Base-by-base conservation (phyloP, 2,113 vertebrate genomes). In the Pygoscelis adeliae region DNA sequence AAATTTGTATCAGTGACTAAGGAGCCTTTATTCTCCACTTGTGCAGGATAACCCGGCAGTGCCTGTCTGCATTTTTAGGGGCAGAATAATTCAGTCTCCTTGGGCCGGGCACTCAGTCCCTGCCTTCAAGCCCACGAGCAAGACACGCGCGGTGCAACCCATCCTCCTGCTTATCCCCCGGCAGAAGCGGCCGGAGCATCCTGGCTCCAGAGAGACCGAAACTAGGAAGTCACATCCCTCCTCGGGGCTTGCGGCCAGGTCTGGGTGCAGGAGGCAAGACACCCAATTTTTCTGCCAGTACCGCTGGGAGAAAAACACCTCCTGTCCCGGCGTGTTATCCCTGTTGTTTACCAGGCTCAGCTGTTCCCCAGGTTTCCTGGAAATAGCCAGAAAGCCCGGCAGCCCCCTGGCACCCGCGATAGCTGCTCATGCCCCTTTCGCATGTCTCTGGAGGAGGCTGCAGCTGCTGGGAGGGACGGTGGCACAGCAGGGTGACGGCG, bases 241-340 rank as follows among this genome's bases (percentile, higher is more conserved):
- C 15, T 9, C 8, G 12, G 23, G 13, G 22, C 34, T 72, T 25
- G n/a, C 3, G 21, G 58, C 12, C 23, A 40, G 25, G 62, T 11
- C 63, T 47, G 52, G 6, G 44, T 52, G 29, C 5, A 9, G 61
- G 30, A 84, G 27, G 8, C 5, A 66, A 27, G 72, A 42, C 0
- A 1, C 15, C 4, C 12, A 1, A 0, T 46, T 77, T 58, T 74
- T 14, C 26, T 66, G 44, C 40, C 36, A 7, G 34, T 10, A 21
- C 25, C 3, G 0, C 34, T 0, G 11, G 27, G 11, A 58, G 18
- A 50, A 72, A 91, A 83, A 18, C 58, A 69, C 15, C 38, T 32
- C n/a, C 6, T 5, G 0, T 1, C 2, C 42, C 0, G 1, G 9
- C 2, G 0, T 40, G 7, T 65, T 65, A 13, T 5, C 15, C 29